Base-by-base conservation (phyloP, 2,888 invertebrate species). In the Agrochola litura region DNA sequence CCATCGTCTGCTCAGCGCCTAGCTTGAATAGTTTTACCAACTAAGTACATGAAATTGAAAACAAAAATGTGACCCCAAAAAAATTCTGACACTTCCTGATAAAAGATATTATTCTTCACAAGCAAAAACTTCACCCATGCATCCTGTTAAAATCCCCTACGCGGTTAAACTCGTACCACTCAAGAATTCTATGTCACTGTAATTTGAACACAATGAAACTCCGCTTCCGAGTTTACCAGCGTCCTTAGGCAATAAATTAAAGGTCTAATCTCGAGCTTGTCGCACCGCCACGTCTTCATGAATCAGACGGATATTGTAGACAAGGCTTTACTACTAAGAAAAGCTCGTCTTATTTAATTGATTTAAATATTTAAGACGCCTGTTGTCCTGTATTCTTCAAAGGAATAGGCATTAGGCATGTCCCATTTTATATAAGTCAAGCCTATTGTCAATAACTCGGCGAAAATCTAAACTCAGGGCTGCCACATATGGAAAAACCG, bases 181-280 rank as follows among this genome's bases (percentile, higher is more conserved):
- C 61, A 80, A 88, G 85, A 83, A 79, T 69, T 78, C 41, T 73
- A 76, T 88, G 87, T 86, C 84, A 76, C 71, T 74, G 77, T 88
- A 84, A 88, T 88, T 89, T 86, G 79, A 88, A 85, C 85, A 90
- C 90, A 91, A 90, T 88, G 86, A 87, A 85, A 86, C 82, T 74
- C 80, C 85, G 85, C 84, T 90, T 80, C 82, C 83, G 76, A 83
- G 79, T 81, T 82, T 77, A 46, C 81, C 79, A 82, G 76, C 83
- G 76, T 87, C 85, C 83, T 68, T 74, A 81, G 76, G 89, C 84
- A 89, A 91, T 91, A 89, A 89, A 91, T 91, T 90, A 86, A 83
- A 84, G 84, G 87, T 86, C 89, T 90, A 89, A 89, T 89, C 89
- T 89, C 82, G 73, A 76, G 81, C 84, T 89, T 88, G 90, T 87